Percentiles rank a stretch among this genome's conserved stretches.
phyloP scores from a whole-genome alignment of 2,797 vertebrate genomes.

The Centroberyx gerrardi region DNA sequence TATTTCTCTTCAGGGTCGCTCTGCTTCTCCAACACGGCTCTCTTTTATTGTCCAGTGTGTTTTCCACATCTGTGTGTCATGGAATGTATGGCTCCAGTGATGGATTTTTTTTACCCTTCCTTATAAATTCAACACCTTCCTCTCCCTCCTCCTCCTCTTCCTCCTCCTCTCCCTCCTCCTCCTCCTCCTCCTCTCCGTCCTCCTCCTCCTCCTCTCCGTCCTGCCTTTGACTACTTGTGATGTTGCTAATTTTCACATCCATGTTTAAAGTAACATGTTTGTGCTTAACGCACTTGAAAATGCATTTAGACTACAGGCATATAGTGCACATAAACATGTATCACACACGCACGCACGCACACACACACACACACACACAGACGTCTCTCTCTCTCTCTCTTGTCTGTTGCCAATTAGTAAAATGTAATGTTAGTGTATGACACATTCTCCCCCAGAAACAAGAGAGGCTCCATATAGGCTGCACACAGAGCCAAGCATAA shows the following conservation, averaged over 20 bases:
- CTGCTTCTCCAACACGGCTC: background rate
- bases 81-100: constrained; percentile 36
- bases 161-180: background rate
- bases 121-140: constrained; percentile 39
- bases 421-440: constrained; percentile 41
- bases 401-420: constrained; percentile 34
- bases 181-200: background rate
- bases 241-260: background rate
- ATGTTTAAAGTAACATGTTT: no score
- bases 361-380: background rate
- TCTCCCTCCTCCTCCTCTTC: background rate
- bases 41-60: constrained; percentile 12
- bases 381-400: no score
- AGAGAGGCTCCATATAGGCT: constrained; percentile 44
- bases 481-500: constrained; percentile 34
- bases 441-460: constrained; percentile 48
- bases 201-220: background rate
- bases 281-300: background rate
- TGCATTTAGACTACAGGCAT: background rate
- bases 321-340: background rate
- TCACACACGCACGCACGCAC: constrained; percentile 12
- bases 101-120: constrained; percentile 45
- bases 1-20: no score
- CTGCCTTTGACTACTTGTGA: background rate
- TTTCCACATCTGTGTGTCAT: background rate